These are phyloP conservation scores for Bufo bufo DNA, from an alignment of 2,113 vertebrate genomes.

Conservation along the genomic window DNA sequence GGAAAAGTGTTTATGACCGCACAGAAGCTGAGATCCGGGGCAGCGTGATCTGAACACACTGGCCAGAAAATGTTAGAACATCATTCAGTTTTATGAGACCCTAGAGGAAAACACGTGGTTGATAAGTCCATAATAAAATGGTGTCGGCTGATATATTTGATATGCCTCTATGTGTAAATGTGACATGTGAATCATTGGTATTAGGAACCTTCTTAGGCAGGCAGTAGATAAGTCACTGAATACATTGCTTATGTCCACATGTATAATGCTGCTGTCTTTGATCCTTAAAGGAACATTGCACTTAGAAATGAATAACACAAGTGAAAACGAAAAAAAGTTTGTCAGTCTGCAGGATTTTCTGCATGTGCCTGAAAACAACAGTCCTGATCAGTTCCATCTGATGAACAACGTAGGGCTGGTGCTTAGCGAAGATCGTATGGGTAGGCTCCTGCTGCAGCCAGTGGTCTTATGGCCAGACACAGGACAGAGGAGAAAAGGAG, in stretches of 20 bases:
- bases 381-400: not conserved
- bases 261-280: not conserved
- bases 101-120: not conserved
- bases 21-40: slow-evolving; percentile 36
- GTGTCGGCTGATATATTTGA: not conserved
- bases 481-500: no score
- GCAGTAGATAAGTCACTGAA: not conserved
- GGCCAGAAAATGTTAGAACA: slow-evolving; percentile 17
- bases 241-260: not conserved
- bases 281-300: not conserved
- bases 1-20: slow-evolving; percentile 46
- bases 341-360: no score
- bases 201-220: not conserved
- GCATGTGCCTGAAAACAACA: no score
- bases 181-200: not conserved
- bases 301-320: not conserved
- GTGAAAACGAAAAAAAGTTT: not conserved
- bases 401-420: not conserved
- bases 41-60: slow-evolving; percentile 64
- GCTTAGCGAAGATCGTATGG: not conserved
- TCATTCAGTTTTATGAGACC: not conserved
- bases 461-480: no score
- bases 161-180: not conserved
- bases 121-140: not conserved
- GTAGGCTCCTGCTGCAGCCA: no score